Percentiles rank a stretch among this genome's conserved stretches.
These are phyloP conservation scores for Taenioides sp. DNA, from an alignment of 2,797 vertebrate genomes.

Conservation along the genomic window DNA sequence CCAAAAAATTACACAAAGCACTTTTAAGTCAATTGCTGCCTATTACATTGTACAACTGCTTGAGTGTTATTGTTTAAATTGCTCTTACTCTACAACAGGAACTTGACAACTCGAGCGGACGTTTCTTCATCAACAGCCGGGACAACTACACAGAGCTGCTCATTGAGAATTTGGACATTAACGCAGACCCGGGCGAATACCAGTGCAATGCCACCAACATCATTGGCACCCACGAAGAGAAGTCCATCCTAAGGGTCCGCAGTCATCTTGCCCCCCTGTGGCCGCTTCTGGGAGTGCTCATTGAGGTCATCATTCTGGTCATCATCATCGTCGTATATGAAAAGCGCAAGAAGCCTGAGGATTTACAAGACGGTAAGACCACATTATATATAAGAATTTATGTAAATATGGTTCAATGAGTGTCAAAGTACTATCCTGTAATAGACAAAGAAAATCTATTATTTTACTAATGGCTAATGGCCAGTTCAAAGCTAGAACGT, in stretches of 20 bases:
- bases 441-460: not conserved
- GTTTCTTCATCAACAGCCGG: constrained; percentile 87
- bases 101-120: constrained; percentile 85
- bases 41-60: not conserved
- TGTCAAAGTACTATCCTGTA: not conserved
- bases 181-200: constrained; percentile 89
- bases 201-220: constrained; percentile 92
- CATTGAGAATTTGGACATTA: constrained; percentile 88
- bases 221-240: constrained; percentile 74
- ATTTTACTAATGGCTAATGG: not conserved
- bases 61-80: not conserved
- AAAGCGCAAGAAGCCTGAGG: constrained; percentile 98
- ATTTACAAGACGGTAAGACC: constrained; percentile 93
- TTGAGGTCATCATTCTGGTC: constrained; percentile 92
- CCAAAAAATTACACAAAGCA: too few species aligned
- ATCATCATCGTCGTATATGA: constrained; percentile 97
- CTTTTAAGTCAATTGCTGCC: not conserved
- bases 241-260: constrained; percentile 90
- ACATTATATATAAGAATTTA: not conserved
- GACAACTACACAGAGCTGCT: constrained; percentile 93
- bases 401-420: not conserved
- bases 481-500: not conserved
- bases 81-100: constrained; percentile 70
- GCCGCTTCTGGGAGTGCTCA: constrained; percentile 95
- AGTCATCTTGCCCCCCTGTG: constrained; percentile 94